These are phyloP conservation scores for Chloropsis hardwickii DNA, from an alignment of 2,113 vertebrate species.

Conservation along the genomic window DNA sequence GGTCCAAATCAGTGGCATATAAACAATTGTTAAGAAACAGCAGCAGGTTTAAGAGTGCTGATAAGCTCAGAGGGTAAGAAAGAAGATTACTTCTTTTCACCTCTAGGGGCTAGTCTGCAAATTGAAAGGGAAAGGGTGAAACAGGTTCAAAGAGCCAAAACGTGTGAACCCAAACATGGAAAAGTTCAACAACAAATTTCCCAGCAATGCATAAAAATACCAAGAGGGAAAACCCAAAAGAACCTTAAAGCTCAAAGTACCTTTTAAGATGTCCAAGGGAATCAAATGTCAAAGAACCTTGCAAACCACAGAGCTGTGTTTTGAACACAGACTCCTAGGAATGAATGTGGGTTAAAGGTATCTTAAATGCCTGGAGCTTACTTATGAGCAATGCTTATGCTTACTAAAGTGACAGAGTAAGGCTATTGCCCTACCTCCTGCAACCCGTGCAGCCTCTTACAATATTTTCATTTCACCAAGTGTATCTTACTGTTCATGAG, in stretches of 20 bases:
- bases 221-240: background rate
- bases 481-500: background rate
- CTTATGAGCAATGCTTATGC: background rate
- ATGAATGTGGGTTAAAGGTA: background rate
- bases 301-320: background rate
- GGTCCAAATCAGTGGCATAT: background rate
- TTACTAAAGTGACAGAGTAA: background rate
- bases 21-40: background rate
- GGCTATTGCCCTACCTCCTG: background rate
- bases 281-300: background rate
- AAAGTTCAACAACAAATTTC: background rate
- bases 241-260: background rate
- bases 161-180: fast-evolving
- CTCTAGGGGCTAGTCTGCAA: background rate
- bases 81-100: background rate
- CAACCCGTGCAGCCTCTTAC: background rate
- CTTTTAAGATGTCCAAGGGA: background rate
- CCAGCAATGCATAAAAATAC: background rate
- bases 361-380: background rate
- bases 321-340: background rate
- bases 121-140: background rate
- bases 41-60: background rate
- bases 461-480: background rate
- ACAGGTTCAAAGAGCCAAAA: background rate
- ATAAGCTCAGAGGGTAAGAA: background rate